Evolutionary conservation across 2,113 vertebrate species (phyloP).

Genomic region (Casuarius casuarius): DNA sequence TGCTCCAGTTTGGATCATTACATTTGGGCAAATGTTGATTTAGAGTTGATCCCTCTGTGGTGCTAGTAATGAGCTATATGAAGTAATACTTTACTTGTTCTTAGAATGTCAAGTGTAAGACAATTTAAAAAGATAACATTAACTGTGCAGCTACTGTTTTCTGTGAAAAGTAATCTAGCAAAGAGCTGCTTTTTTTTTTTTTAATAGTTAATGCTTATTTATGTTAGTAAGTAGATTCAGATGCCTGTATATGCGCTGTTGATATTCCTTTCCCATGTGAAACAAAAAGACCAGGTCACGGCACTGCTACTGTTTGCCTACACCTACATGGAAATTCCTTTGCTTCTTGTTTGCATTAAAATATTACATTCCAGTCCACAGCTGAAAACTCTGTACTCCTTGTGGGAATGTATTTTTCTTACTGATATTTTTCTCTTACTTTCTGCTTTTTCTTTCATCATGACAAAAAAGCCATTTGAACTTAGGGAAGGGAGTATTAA

Average conservation of each 20-base stretch:
- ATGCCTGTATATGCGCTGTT: neutral
- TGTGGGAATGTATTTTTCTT: neutral
- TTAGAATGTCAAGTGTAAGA: neutral
- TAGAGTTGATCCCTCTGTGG: neutral
- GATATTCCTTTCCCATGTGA: neutral
- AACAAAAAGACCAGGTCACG: neutral
- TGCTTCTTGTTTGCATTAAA: neutral
- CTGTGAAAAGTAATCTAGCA: neutral
- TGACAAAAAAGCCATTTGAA: neutral
- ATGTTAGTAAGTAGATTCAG: slow-evolving; percentile 26
- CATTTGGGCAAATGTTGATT: neutral
- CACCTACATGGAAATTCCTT: slow-evolving; percentile 1
- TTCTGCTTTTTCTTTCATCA: neutral
- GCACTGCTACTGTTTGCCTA: slow-evolving; percentile 12
- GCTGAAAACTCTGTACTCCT: neutral
- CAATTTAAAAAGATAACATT: neutral
- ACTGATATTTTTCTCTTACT: neutral
- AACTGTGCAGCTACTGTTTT: neutral
- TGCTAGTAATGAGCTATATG: neutral
- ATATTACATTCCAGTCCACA: neutral
- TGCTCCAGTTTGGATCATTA: neutral
- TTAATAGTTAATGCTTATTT: neutral
- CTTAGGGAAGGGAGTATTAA: neutral
- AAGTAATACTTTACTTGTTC: neutral
- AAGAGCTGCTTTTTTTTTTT: neutral